Conservation (phyloP, 2,113 vertebrate species). For the Microtus richardsoni region DNA sequence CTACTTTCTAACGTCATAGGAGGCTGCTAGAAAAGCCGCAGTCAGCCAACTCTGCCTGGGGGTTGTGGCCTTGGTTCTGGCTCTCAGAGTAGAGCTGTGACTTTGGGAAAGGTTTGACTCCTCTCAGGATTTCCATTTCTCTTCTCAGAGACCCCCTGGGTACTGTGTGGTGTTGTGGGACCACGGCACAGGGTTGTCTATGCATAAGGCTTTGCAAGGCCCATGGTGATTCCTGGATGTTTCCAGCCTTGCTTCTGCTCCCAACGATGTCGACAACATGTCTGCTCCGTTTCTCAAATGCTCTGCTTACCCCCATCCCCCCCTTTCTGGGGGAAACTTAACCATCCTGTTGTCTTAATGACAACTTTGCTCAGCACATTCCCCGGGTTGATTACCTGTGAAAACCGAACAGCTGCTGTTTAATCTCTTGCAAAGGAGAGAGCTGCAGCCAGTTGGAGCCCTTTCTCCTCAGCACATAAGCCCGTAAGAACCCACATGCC, state of each 20-base stretch:
- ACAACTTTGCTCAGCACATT: conserved; percentile 43
- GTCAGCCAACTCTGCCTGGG: fast-evolving
- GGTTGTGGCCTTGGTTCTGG: background rate
- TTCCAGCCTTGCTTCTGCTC: background rate
- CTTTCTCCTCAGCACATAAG: background rate
- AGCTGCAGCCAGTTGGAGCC: background rate
- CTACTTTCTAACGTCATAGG: background rate
- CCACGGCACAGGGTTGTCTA: background rate
- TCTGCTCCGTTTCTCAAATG: background rate
- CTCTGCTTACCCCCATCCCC: background rate
- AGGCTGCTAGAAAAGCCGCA: background rate
- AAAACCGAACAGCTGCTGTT: conserved; percentile 63
- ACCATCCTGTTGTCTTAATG: conserved; percentile 61
- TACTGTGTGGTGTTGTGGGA: background rate
- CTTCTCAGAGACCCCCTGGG: background rate
- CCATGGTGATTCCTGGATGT: background rate
- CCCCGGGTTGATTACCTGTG: conserved; percentile 60
- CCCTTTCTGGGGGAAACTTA: conserved; percentile 37
- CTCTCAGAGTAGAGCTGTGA: background rate
- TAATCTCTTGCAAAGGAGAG: conserved; percentile 31
- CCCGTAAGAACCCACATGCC: background rate
- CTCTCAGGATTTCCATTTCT: background rate
- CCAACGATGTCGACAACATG: background rate
- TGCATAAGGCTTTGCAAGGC: background rate
- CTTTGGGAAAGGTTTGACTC: background rate